Percentiles rank a stretch among this genome's conserved stretches.
These are phyloP conservation scores for Poeciliopsis paucimaculata DNA, from an alignment of 2,797 vertebrate species.

Conservation along the genomic window DNA sequence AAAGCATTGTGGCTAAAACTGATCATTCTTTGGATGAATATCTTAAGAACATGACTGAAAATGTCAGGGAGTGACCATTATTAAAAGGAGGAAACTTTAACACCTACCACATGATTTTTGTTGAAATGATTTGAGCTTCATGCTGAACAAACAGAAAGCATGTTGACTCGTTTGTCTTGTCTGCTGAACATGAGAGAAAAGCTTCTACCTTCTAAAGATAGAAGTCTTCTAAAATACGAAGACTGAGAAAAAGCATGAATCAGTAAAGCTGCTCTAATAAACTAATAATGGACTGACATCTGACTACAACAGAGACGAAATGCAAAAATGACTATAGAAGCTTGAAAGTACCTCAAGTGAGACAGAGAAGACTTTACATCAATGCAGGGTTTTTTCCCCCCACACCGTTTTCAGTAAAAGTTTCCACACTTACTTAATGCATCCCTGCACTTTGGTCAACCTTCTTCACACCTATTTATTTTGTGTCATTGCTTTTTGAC, in stretches of 20 bases:
- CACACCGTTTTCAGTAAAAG: constrained; percentile 25
- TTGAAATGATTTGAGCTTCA: constrained; percentile 62
- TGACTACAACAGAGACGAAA: constrained; percentile 65
- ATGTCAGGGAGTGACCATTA: constrained; percentile 16
- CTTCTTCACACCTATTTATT: constrained; percentile 28
- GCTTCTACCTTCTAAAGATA: constrained; percentile 61
- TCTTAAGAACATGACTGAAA: constrained; percentile 20
- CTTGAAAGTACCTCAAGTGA: constrained; percentile 48
- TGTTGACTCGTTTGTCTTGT: constrained; percentile 37
- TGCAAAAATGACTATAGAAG: constrained; percentile 45
- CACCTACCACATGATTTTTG: constrained; percentile 34
- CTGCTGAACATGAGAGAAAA: constrained; percentile 50
- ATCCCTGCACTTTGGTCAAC: constrained; percentile 33
- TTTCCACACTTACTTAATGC: constrained; percentile 44
- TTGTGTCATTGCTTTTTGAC: constrained; percentile 48
- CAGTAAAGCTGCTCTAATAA: constrained; percentile 52
- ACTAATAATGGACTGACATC: constrained; percentile 65
- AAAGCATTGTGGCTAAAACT: constrained; percentile 22
- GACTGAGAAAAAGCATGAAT: constrained; percentile 54
- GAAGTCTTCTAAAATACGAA: constrained; percentile 66
- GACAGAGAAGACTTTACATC: constrained; percentile 42
- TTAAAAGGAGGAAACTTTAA: constrained; percentile 36
- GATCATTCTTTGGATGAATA: neutral
- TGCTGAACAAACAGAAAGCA: constrained; percentile 65
- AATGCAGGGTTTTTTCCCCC: constrained; percentile 34